These are phyloP conservation scores for Blomia tropicalis DNA, from an alignment of 2,888 invertebrate genomes.

Conservation along the genomic window DNA sequence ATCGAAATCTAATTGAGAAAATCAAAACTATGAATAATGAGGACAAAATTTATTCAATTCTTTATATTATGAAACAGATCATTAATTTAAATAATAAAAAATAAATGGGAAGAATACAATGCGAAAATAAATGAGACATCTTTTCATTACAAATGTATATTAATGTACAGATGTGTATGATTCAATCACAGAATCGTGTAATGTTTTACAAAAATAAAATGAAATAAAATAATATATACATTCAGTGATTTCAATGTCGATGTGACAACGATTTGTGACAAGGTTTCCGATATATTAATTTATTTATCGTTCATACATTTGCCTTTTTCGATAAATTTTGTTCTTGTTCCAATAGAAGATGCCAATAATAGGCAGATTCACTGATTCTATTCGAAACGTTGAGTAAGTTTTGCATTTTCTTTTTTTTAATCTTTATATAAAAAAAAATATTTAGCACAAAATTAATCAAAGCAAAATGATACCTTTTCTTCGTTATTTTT, in stretches of 20 bases:
- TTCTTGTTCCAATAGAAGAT: not conserved
- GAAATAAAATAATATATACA: too few relatives aligned
- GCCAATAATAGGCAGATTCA: not conserved
- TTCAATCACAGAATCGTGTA: too few relatives aligned
- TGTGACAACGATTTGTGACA: too few relatives aligned
- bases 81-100: too few relatives aligned
- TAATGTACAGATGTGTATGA: too few relatives aligned
- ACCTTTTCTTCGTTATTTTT: constrained; percentile 5
- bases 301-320: not conserved
- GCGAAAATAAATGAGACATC: too few relatives aligned
- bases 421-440: constrained; percentile 15
- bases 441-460: not conserved
- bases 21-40: not conserved
- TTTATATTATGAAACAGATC: too few relatives aligned
- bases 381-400: not conserved
- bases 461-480: not conserved
- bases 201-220: too few relatives aligned
- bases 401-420: not conserved
- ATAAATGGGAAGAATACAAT: too few relatives aligned
- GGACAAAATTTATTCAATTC: too few relatives aligned
- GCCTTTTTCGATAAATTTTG: not conserved
- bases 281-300: not conserved
- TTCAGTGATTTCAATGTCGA: too few relatives aligned
- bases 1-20: not conserved
- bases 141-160: too few relatives aligned